Evolutionary conservation across 2,113 vertebrate species (phyloP), one percentile per base, ranked within the genome.

Genomic region (Grantiella picta): DNA sequence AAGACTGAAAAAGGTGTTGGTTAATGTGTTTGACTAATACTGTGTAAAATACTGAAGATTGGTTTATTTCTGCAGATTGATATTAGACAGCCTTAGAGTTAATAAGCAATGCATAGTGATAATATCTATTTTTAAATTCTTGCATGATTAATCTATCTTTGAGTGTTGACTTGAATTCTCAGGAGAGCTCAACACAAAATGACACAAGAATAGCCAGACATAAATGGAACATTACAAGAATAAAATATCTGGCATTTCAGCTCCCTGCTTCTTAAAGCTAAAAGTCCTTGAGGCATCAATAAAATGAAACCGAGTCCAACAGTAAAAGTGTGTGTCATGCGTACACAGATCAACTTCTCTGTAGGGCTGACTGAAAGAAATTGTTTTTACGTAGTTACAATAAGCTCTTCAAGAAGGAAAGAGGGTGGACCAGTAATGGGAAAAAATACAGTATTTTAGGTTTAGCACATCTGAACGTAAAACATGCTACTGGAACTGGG

Each of bases 231-330:
- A 44, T 96, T 86, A 25, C 56, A 86, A 47, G 53, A 92, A 89
- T 69, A 89, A 94, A 95, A 84, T 73, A 92, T 83, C 61, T 86
- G 88, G 69, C 81, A 82, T 96, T 94, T 95, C 73, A 49, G 14
- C 82, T 93, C 73, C 49, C 36, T 70, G 36, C 40, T 82, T 79
- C 89, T 93, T 84, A 65, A 91, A 92, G 40, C 60, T 83, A n/a
- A 57, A 93, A 84, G 53, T 84, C 83, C 77, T 90, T 76, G 57
- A 93, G 82, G 82, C 95, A 79, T 86, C 86, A 75, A 86, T 94
- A 96, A 97, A 96, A 78, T 29, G 45, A 84, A 96, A 89, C 64
- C 3, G 8, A 92, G 40, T 86, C 76, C 15, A 49, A 29, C 77
- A 75, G 70, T 94, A 82, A 77, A 95, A 96, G 57, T 19, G 15